A percentile compares a stretch with the other conserved stretches of the same genome.
phyloP scores from a whole-genome alignment of 2,888 invertebrate genomes.

The Mythimna loreyi region DNA sequence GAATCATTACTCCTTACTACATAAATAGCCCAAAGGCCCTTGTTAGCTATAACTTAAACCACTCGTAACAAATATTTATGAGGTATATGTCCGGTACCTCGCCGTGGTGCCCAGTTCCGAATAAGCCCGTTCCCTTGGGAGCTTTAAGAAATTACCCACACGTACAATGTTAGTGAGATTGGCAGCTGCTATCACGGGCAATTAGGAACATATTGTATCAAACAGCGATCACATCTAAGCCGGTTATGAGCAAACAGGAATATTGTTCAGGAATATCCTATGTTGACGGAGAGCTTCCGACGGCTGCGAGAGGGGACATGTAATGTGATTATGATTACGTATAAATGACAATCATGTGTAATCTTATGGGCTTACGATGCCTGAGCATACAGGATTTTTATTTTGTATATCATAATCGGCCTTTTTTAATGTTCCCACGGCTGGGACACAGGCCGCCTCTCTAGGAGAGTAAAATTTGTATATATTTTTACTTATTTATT shows the following conservation, averaged over 20 bases:
- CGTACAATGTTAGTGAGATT: conserved; percentile 45
- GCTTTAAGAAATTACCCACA: conserved; percentile 51
- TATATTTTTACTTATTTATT: too few relatives aligned
- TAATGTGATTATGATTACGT: conserved; percentile 20
- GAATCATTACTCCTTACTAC: conserved; percentile 3
- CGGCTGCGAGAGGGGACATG: conserved; percentile 9
- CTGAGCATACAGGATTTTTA: too few relatives aligned
- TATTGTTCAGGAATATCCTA: conserved; percentile 25
- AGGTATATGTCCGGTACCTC: conserved; percentile 32
- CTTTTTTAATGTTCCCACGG: too few relatives aligned
- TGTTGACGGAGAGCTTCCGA: conserved; percentile 22
- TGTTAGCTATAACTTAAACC: conserved; percentile 20
- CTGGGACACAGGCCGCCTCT: too few relatives aligned
- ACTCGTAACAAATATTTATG: conserved; percentile 46
- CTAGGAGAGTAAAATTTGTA: too few relatives aligned
- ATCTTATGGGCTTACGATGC: too few relatives aligned
- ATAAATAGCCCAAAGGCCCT: conserved; percentile 16
- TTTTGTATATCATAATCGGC: too few relatives aligned
- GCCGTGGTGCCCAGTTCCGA: conserved; percentile 41
- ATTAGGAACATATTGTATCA: conserved; percentile 50
- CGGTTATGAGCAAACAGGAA: conserved; percentile 20
- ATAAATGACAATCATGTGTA: conserved; percentile 8
- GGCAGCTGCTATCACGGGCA: conserved; percentile 55
- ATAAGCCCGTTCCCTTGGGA: conserved; percentile 44
- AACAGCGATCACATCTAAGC: conserved; percentile 29